Evolutionary conservation across 30 jellyfish, hydroid and myxozoan species (phyloP).

Genomic region (Mastigias papua): DNA sequence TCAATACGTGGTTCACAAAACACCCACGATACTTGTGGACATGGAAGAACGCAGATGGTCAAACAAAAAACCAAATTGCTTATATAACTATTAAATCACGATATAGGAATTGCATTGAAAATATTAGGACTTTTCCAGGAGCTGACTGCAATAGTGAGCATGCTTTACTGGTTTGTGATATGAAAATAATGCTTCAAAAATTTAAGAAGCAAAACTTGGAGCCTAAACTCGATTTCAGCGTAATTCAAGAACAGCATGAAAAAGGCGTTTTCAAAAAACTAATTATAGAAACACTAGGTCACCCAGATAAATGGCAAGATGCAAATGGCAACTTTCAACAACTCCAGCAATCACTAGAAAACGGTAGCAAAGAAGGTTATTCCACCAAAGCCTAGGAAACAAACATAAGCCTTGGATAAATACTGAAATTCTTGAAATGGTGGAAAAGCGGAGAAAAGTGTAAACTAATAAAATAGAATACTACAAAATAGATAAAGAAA

Average conservation of each 20-base stretch:
- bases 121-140: conserved; percentile 27
- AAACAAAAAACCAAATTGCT: conserved; percentile 29
- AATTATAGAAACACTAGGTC: not conserved
- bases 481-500: not conserved
- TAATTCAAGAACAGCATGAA: not conserved
- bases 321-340: not conserved
- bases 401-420: conserved; percentile 31
- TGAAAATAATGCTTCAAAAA: not conserved
- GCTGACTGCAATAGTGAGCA: conserved; percentile 48
- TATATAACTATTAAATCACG: conserved; percentile 22
- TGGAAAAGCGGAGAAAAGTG: conserved; percentile 1
- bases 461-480: not conserved
- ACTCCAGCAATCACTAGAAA: not conserved
- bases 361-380: not conserved
- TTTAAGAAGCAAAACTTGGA: not conserved
- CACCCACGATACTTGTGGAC: conserved; percentile 36
- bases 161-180: not conserved
- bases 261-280: not conserved
- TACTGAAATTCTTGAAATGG: conserved; percentile 24
- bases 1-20: conserved; percentile 34
- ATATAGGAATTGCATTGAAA: conserved; percentile 15
- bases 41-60: conserved; percentile 48
- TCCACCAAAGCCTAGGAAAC: conserved; percentile 5
- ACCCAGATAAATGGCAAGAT: not conserved
- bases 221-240: not conserved